phyloP scores from a whole-genome alignment of 2,888 invertebrate species.

The Eupithecia abbreviata region DNA sequence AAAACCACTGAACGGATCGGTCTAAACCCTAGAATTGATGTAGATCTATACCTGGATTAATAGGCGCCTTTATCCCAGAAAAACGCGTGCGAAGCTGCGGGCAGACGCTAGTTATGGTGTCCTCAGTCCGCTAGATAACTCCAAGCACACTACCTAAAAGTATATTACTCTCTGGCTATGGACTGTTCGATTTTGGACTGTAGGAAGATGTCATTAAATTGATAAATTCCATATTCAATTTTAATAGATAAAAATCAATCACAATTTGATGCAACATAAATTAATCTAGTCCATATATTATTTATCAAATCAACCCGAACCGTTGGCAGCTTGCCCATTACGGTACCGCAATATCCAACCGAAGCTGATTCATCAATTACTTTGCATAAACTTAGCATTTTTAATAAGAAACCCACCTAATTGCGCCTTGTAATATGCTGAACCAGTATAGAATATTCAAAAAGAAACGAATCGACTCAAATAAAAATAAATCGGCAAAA shows the following conservation, averaged over 20 bases:
- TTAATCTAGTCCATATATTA: constrained; percentile 11
- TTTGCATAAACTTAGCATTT: constrained; percentile 30
- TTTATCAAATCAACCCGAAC: constrained; percentile 24
- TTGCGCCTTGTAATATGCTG: constrained; percentile 18
- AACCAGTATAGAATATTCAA: constrained; percentile 12
- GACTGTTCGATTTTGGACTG: not conserved
- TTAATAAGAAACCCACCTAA: constrained; percentile 2
- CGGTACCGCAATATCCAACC: constrained; percentile 19
- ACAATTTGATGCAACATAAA: constrained; percentile 16
- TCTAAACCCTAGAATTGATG: not conserved
- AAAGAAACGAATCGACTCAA: constrained; percentile 10
- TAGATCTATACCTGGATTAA: not conserved
- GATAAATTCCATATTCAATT: not conserved
- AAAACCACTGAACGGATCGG: not conserved
- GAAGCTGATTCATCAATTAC: constrained; percentile 24
- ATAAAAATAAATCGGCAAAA: constrained; percentile 2
- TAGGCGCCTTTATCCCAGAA: not conserved
- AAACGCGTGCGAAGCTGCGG: not conserved
- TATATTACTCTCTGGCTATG: not conserved
- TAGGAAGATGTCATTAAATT: not conserved
- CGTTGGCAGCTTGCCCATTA: constrained; percentile 25
- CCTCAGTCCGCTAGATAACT: not conserved
- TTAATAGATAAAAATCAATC: constrained; percentile 9
- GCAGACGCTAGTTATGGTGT: not conserved
- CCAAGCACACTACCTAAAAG: not conserved